Conservation (phyloP, 2,888 invertebrate genomes). For the Tetheella fluctuosa region DNA sequence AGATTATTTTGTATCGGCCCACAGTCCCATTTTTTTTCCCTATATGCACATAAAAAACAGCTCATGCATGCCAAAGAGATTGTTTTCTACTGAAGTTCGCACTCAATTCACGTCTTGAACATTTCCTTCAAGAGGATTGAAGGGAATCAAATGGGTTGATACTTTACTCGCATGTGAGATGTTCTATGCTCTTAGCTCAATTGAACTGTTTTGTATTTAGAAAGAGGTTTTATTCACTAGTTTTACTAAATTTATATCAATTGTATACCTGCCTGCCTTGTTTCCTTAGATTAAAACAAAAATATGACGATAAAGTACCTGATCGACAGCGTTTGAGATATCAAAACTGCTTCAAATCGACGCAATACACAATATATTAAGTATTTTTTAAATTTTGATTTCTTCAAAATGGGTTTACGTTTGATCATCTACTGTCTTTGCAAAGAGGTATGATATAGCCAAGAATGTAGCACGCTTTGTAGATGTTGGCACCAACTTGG, state of each 20-base stretch:
- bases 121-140: conserved; percentile 37
- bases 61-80: conserved; percentile 31
- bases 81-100: conserved; percentile 16
- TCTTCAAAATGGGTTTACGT: too few relatives aligned
- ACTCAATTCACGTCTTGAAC: conserved; percentile 35
- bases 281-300: too few relatives aligned
- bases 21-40: conserved; percentile 10
- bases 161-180: conserved; percentile 21
- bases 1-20: conserved; percentile 2
- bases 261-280: too few relatives aligned
- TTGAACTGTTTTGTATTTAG: conserved; percentile 3
- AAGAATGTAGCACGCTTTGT: too few relatives aligned
- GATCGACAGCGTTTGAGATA: too few relatives aligned
- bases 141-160: conserved; percentile 35
- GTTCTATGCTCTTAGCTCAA: not conserved
- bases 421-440: too few relatives aligned
- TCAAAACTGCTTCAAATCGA: too few relatives aligned
- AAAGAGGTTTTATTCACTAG: not conserved
- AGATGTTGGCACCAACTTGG: too few relatives aligned
- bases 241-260: not conserved
- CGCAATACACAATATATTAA: too few relatives aligned
- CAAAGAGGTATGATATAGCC: too few relatives aligned
- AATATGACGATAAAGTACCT: too few relatives aligned
- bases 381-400: too few relatives aligned
- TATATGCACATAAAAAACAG: conserved; percentile 30